phyloP scores from a whole-genome alignment of 2,797 vertebrate species.

The Scleropages formosus region DNA sequence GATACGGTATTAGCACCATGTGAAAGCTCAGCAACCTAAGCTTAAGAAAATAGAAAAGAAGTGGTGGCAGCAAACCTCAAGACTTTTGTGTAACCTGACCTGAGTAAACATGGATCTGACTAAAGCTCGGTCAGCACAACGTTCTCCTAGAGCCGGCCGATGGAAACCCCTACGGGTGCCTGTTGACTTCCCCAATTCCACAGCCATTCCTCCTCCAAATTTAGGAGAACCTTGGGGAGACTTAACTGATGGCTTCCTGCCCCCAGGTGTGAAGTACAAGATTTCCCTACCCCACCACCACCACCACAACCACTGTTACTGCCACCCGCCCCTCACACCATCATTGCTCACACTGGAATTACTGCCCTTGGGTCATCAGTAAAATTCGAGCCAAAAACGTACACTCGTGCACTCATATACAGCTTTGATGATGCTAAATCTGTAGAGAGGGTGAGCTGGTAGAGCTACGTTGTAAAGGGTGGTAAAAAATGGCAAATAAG shows the following conservation, averaged over 20 bases:
- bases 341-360: slow-evolving; percentile 39
- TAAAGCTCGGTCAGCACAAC: too few relatives aligned
- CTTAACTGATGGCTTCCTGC: neutral
- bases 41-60: neutral
- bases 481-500: slow-evolving; percentile 43
- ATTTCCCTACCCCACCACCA: slow-evolving; percentile 43
- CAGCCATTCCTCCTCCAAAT: slow-evolving; percentile 27
- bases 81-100: slow-evolving; percentile 15
- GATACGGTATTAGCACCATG: slow-evolving; percentile 28
- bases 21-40: slow-evolving; percentile 16
- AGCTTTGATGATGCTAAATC: slow-evolving; percentile 50
- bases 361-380: slow-evolving; percentile 47
- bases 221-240: neutral
- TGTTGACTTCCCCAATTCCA: neutral
- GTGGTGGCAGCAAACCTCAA: slow-evolving; percentile 6
- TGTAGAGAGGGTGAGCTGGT: slow-evolving; percentile 41
- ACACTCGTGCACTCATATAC: slow-evolving; percentile 37
- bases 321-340: slow-evolving; percentile 39
- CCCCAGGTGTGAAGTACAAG: slow-evolving; percentile 34
- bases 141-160: neutral
- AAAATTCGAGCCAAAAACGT: slow-evolving; percentile 40
- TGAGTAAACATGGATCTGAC: neutral
- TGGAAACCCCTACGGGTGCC: neutral
- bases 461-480: slow-evolving; percentile 35
- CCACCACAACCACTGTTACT: slow-evolving; percentile 29